Conservation (phyloP, 2,888 invertebrate genomes). For the Microchrysa polita region DNA sequence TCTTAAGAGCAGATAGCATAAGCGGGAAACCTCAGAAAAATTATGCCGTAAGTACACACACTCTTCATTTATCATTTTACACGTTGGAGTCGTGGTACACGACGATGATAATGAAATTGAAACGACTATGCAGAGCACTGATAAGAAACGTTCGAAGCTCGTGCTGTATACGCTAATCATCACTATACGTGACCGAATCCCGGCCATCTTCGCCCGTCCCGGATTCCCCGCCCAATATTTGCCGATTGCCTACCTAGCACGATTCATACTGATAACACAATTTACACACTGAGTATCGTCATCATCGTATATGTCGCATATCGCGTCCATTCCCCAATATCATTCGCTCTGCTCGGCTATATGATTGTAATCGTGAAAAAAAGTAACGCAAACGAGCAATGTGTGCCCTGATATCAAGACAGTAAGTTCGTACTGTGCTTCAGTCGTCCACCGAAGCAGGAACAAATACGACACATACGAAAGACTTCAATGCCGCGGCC, state of each 20-base stretch:
- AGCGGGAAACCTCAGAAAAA: constrained; percentile 26
- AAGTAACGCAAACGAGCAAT: not conserved
- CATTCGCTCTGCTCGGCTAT: not conserved
- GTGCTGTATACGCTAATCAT: not conserved
- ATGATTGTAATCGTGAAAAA: not conserved
- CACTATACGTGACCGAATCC: not conserved
- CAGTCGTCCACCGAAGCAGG: not conserved
- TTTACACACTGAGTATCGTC: not conserved
- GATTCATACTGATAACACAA: constrained; percentile 7
- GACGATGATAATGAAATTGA: constrained; percentile 10
- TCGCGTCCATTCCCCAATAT: not conserved
- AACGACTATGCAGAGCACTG: constrained; percentile 15
- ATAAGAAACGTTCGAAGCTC: constrained; percentile 22
- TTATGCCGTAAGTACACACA: constrained; percentile 7
- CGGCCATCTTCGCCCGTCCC: not conserved
- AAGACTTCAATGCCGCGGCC: constrained; percentile 38
- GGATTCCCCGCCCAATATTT: not conserved
- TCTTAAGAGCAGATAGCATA: constrained; percentile 23
- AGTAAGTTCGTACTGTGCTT: too few relatives aligned
- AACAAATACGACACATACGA: not conserved
- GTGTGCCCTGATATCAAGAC: too few relatives aligned
- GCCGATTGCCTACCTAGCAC: not conserved
- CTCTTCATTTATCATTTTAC: constrained; percentile 7
- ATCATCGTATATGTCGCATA: not conserved
- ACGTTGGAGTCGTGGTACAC: not conserved